These are phyloP conservation scores for Tachuris rubrigastra DNA, from an alignment of 2,113 vertebrate species.

Conservation along the genomic window DNA sequence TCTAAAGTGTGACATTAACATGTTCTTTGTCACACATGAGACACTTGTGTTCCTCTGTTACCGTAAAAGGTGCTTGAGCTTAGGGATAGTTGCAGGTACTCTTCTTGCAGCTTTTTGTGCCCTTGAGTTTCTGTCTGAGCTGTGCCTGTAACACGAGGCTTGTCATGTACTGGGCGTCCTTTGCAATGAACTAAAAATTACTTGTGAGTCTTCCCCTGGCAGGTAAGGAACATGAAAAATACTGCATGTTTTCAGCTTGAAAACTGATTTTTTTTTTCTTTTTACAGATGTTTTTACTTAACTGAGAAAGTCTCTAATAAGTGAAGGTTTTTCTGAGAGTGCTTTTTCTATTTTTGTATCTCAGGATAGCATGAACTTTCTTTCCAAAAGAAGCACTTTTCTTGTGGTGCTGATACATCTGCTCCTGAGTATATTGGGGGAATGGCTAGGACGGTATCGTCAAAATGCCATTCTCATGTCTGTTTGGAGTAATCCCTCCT, in stretches of 20 bases:
- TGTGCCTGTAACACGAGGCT: background rate
- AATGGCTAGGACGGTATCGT: background rate
- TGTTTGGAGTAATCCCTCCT: background rate
- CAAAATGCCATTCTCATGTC: background rate
- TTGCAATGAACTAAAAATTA: background rate
- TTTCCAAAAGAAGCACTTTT: background rate
- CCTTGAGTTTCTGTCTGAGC: background rate
- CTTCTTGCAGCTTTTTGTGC: background rate
- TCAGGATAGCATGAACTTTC: background rate
- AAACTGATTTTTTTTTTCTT: background rate
- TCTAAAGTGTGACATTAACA: background rate
- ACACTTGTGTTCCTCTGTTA: background rate
- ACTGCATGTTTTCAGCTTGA: background rate
- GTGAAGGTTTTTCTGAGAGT: background rate
- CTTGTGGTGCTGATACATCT: background rate
- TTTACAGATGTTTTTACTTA: background rate
- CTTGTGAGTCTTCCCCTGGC: background rate
- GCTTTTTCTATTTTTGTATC: background rate
- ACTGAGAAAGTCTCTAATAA: background rate
- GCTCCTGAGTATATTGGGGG: accelerated
- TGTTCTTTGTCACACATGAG: background rate
- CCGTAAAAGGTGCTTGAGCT: background rate
- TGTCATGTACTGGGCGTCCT: background rate
- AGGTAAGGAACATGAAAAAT: background rate
- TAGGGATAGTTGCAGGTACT: background rate